Base-by-base conservation (phyloP, 2,888 invertebrate species). In the Morinoia aosen region DNA sequence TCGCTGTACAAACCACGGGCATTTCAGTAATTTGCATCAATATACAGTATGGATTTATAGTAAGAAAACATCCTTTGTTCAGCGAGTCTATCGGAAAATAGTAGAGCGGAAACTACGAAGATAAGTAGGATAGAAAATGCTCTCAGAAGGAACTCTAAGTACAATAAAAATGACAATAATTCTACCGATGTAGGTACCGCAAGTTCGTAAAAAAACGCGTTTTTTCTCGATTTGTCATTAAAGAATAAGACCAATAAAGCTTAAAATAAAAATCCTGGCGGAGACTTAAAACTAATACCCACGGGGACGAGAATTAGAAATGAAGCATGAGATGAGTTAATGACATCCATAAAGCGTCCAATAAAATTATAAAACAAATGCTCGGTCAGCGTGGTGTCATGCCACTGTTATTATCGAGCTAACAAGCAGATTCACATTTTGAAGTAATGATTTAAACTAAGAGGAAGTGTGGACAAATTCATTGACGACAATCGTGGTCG, bases 301-400 rank as follows among this genome's bases (percentile, higher is more conserved):
- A 61, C 12, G 19, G 19, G 19, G 61, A 61, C 19, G 61, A 61
- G 61, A 61, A 61, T 61, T 61, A 16, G 61, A 61, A 61, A 76
- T 76, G 25, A 76, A 33, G 33, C 76, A 33, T 10, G 76, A 76
- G 33, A 25, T 33, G 76, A 76, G 25, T 10, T 25, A 76, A 76
- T 76, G 33, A 76, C 33, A 76, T 33, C 33, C 33, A 76, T 76
- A 76, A 76, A 19, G 76, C 76, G 76, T 76, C 76, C 76, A 76
- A 76, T 76, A 76, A 76, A 76, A 76, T 76, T 76, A 76, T 76
- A 33, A 76, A 76, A 76, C 76, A 76, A 76, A 76, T 76, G 76
- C 76, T 76, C 76, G 25, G 7, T 76, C 33, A 33, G 76, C 76
- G 25, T 76, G 76, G 25, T 10, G 25, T 16, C 76, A 76, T 76